Conservation (phyloP, 1,140 invertebrate genomes). For the Cydia fagiglandana region DNA sequence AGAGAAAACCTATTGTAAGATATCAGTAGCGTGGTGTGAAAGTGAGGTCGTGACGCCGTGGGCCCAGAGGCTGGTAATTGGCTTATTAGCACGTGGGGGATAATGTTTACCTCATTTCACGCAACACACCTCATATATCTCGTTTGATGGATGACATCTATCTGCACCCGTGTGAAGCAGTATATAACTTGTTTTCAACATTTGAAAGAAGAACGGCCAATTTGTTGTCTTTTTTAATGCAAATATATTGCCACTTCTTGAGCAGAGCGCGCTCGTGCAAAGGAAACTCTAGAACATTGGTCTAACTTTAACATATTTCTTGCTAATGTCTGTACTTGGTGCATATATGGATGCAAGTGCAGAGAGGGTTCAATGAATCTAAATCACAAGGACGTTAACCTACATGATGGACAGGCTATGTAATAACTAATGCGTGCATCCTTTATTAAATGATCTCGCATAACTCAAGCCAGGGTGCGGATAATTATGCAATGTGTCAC, state of each 20-base stretch:
- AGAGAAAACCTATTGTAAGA: slow-evolving; percentile 21
- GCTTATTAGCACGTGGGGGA: slow-evolving; percentile 13
- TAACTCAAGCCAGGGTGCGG: background rate
- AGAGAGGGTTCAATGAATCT: background rate
- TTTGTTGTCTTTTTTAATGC: background rate
- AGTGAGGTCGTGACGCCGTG: slow-evolving; percentile 24
- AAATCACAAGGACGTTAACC: background rate
- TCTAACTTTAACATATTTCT: background rate
- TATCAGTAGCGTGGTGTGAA: slow-evolving; percentile 25
- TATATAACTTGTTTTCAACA: background rate
- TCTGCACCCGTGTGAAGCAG: background rate
- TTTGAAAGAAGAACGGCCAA: background rate
- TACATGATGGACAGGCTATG: background rate
- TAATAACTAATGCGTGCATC: background rate
- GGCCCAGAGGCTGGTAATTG: slow-evolving; percentile 24
- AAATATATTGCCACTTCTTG: background rate
- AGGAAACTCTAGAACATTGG: background rate
- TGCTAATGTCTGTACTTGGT: background rate
- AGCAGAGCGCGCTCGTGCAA: background rate
- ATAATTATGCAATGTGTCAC: background rate
- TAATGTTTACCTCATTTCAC: slow-evolving; percentile 24
- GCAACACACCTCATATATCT: slow-evolving; percentile 2
- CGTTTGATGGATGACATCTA: background rate
- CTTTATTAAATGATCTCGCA: background rate
- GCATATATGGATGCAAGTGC: background rate